Base-by-base conservation (phyloP, 2,888 invertebrate genomes). In the Taenaris catops region DNA sequence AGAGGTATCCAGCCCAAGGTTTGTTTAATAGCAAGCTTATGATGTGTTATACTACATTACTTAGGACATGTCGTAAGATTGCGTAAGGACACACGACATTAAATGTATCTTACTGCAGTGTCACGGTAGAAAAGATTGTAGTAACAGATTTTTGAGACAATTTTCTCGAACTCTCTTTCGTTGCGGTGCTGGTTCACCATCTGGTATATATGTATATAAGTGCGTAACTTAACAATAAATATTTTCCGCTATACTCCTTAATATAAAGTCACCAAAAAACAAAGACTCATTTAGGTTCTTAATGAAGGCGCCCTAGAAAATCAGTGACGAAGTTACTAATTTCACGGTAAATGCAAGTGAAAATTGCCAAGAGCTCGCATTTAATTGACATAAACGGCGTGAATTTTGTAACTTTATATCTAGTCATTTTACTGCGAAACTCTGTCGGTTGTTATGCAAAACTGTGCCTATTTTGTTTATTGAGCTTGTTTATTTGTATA, bases 1-100 rank as follows among this genome's bases (percentile, higher is more conserved):
- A 16, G 20, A 28, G 28, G 28, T 34, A 28, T 28, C 34, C 19
- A 14, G 28, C 9, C 19, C 28, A 28, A 29, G 33, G 38, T 38
- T 34, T 34, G 11, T 29, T 34, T 27, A 8, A 16, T 23, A 31
- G 23, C 31, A 23, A 31, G 8, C 14, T 20, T 26, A 21, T 18
- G 37, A 32, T 37, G 21, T 25, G n/a, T n/a, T n/a, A 8, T 23
- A 8, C 18, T 8, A 6, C 10, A 16, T 26, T 25, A 10, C 21
- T 26, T 14, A 10, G 23, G 9, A 23, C 21, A 23, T 31, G 31
- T 31, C 10, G 31, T 16, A 23, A 31, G 2, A 16, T 31, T 31
- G 10, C 23, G n/a, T 8, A 31, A 31, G 16, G 14, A 23, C 23
- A 31, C 23, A 31, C 23, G 14, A 16, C 31, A 31, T 23, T 9